Evolutionary conservation across 1,140 invertebrate genomes (phyloP), one percentile per base, ranked within the genome.

Genomic region (Drosophila ercepeae): DNA sequence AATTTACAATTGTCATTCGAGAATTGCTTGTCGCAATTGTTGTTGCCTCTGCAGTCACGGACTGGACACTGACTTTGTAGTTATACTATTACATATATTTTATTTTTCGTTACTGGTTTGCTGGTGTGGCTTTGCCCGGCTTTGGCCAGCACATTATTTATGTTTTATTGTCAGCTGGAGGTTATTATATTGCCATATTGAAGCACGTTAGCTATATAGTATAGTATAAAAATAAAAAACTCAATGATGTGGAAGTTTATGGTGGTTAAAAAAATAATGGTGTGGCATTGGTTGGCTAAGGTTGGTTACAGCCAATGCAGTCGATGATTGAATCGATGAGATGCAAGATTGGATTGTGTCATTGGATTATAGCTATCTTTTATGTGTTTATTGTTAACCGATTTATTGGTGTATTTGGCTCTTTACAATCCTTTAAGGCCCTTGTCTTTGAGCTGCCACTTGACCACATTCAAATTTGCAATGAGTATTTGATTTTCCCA

Each of bases 1-100:
- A 86, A 88, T 86, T 86, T 86, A 86, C 77, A 86, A 86, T 88
- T 86, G 82, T 88, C 82, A 86, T 77, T 86, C 70, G 63, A 74
- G 61, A 86, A 88, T 83, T 84, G 82, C 72, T 68, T 69, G 73
- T 76, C 60, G 71, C 58, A 74, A 73, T 57, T 58, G 53, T 68
- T 71, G 34, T 55, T 39, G 32, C 11, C 14, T 32, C 50, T 29
- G 19, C 25, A 70, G 52, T 69, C 53, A 45, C 32, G 46, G 27
- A 72, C 32, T 72, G 68, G 54, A 52, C 55, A 42, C 39, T 42
- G 36, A 39, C 36, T 39, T 27, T 48, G 19, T 48, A 45, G 16
- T 25, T 50, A 51, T 23, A 23, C 65, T 21, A 32, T 45, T 39
- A 21, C 18, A 36, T 58, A n/a, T n/a, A n/a, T n/a, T n/a, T n/a